Conservation (phyloP, 2,113 vertebrate genomes). For the Macrotus californicus region DNA sequence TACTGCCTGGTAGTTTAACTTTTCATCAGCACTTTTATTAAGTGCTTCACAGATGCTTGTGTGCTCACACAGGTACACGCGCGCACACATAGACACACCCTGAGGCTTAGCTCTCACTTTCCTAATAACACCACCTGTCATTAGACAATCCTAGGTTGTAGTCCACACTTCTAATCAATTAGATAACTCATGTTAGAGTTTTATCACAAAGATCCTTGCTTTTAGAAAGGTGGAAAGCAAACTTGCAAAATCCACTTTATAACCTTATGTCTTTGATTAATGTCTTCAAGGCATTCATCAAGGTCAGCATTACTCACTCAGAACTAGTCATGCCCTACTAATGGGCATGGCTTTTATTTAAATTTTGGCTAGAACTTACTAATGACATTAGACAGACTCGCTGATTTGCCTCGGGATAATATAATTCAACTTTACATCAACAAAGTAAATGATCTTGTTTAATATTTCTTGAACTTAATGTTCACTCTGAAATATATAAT, state of each 20-base stretch:
- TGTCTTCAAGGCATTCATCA: constrained; percentile 22
- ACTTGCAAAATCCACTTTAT: neutral
- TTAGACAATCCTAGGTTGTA: neutral
- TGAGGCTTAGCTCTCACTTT: neutral
- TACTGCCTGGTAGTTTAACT: neutral
- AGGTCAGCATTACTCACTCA: neutral
- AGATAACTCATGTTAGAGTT: neutral
- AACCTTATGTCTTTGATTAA: neutral
- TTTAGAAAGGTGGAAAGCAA: neutral
- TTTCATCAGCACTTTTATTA: neutral
- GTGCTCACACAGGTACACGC: fast-evolving
- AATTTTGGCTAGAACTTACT: neutral
- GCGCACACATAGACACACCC: fast-evolving
- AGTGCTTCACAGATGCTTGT: neutral
- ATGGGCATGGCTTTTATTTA: neutral
- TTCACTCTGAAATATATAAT: neutral
- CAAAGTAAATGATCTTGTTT: constrained; percentile 11
- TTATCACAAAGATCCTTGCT: neutral
- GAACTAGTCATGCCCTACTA: neutral
- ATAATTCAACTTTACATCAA: constrained; percentile 23
- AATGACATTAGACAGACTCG: neutral
- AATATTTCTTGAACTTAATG: constrained; percentile 10
- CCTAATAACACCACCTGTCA: neutral
- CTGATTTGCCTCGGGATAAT: constrained; percentile 29
- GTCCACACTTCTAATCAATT: neutral